Evolutionary conservation across 2,113 vertebrate genomes (phyloP), one percentile per base, ranked within the genome.

Genomic region (Oplegnathus fasciatus): DNA sequence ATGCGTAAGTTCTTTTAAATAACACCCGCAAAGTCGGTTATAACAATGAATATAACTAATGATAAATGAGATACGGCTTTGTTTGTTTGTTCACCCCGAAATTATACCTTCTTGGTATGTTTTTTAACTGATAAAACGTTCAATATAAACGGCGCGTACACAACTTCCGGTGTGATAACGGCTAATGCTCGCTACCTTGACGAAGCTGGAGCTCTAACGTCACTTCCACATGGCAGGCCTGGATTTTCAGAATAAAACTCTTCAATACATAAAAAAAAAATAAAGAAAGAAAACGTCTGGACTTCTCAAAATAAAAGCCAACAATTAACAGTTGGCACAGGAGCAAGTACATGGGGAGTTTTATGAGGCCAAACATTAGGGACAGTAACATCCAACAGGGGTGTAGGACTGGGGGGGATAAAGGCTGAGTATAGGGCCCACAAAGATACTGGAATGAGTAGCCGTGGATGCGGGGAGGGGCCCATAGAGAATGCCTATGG

Each of bases 1-100:
- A 40, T 13, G 8, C 4, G 24, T 48, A 1, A 0, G 26, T 20
- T 18, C n/a, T 24, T 61, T 1, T 1, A 6, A 40, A 54, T 6
- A 15, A 62, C 28, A 37, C 3, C 1, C 1, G 0, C 0, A 54
- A n/a, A 34, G 0, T 6, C 18, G 0, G 0, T 6, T 13, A 1
- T 10, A n/a, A 10, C 18, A 44, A 9, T 11, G 0, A 9, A 8
- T 55, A 6, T 14, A 26, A 5, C 6, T 1, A 22, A 2, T 14
- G 0, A 44, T 0, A 6, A n/a, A 26, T 10, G 14, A 60, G 0
- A 57, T 32, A 2, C 2, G 0, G 0, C 37, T 44, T 58, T 2
- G 20, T 50, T 9, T 22, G 4, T 50, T 71, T 30, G 2, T 48
- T 28, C 2, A 6, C 0, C 30, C 15, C 22, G 4, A 62, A 17